A percentile compares a stretch with the other conserved stretches of the same genome.
These are phyloP conservation scores for Phocides pigmalion DNA, from an alignment of 1,140 invertebrate genomes.

Conservation along the genomic window DNA sequence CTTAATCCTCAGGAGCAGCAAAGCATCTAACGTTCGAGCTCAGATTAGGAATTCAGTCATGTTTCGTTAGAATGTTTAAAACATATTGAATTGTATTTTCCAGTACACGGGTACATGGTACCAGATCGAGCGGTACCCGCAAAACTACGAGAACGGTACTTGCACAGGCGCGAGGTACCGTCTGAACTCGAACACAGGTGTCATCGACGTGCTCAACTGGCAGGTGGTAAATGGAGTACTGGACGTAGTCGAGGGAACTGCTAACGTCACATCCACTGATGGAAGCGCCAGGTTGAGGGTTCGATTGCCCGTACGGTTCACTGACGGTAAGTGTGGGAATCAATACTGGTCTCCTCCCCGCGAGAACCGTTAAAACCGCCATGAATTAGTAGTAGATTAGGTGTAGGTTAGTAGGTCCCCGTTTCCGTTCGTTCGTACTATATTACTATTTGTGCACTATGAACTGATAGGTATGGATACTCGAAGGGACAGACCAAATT, in stretches of 20 bases:
- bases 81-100: constrained; percentile 28
- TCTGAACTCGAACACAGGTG: constrained; percentile 40
- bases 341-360: too few species aligned
- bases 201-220: constrained; percentile 57
- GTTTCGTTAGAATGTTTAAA: too few species aligned
- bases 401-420: too few species aligned
- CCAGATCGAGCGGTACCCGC: constrained; percentile 62
- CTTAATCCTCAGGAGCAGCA: too few species aligned
- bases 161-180: constrained; percentile 60
- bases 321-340: constrained; percentile 40
- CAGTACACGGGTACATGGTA: constrained; percentile 74
- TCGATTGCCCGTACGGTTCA: constrained; percentile 39
- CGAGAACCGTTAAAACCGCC: too few species aligned
- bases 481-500: too few species aligned
- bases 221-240: constrained; percentile 52
- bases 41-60: too few species aligned
- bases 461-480: too few species aligned
- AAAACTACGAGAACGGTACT: constrained; percentile 46
- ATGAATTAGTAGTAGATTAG: too few species aligned
- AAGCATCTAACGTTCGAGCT: too few species aligned
- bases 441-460: too few species aligned
- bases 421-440: too few species aligned
- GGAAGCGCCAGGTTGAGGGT: constrained; percentile 51
- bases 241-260: constrained; percentile 51
- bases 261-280: constrained; percentile 47